Evolutionary conservation across 2,797 vertebrate genomes (phyloP), one percentile per base, ranked within the genome.

Genomic region (Oceanodroma leucorhoa): DNA sequence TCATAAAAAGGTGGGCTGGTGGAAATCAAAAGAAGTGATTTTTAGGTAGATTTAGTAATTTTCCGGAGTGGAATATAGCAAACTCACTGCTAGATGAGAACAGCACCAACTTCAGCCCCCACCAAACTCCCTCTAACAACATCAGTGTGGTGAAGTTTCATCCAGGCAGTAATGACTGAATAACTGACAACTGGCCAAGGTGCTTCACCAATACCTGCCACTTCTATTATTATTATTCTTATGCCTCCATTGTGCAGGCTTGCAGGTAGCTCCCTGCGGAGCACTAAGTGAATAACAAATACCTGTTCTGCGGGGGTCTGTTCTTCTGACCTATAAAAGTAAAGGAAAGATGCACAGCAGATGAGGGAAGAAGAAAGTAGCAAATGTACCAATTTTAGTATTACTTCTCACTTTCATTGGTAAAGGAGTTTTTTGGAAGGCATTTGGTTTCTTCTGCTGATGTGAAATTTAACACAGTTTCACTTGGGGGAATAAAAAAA

Each of bases 401-500:
- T 82, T 66, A 69, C 16, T 76, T 87, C 40, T 60, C 20, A 58
- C 26, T 64, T 78, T 77, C 41, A 24, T 40, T 54, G 26, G 30
- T 77, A 64, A 54, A 81, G 60, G 3, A 38, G 23, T 6, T 34
- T 34, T 83, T 90, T 89, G 22, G 40, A 89, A 67, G 15, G 9
- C 36, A 20, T 81, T 81, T 58, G 24, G 38, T 65, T 34, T 70
- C 32, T 58, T 83, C 57, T 85, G 65, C 41, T 84, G 61, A 88
- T 82, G 61, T 81, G 80, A 88, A 95, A 78, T 55, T 71, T 80
- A 29, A 58, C n/a, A 41, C 27, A 23, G 32, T 62, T 72, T 77
- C 70, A 50, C 32, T 66, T 32, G 19, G 43, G 18, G 8, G 43
- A 18, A 36, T 36, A 36, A 36, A 36, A 36, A 19, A 43, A 43